These are phyloP conservation scores for Myotis yumanensis DNA, from an alignment of 2,113 vertebrate species.

Conservation along the genomic window DNA sequence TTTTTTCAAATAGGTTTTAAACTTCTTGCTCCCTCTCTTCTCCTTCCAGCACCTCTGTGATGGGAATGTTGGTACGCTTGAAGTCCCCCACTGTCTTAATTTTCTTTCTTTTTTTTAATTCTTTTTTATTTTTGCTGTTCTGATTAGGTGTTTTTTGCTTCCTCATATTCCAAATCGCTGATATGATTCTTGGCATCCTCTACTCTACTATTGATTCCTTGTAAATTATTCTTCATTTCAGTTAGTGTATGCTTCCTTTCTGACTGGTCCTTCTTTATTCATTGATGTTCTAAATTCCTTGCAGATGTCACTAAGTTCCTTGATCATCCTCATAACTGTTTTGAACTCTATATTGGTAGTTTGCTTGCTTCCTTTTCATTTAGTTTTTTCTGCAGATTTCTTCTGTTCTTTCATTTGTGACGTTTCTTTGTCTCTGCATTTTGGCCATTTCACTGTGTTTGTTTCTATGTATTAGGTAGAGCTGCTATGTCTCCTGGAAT, in stretches of 20 bases:
- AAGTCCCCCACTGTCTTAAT: neutral
- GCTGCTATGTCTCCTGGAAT: too few species aligned
- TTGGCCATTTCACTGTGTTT: neutral
- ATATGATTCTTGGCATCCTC: neutral
- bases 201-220: neutral
- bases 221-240: neutral
- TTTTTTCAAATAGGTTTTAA: neutral
- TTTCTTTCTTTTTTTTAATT: neutral
- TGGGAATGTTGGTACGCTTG: neutral
- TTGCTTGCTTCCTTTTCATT: neutral
- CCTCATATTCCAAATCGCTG: neutral
- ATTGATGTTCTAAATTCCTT: neutral
- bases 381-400: neutral
- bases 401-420: neutral
- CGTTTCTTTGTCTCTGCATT: neutral
- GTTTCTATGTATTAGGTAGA: too few species aligned
- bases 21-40: neutral
- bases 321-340: neutral
- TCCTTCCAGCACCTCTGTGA: neutral
- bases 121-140: neutral
- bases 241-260: neutral
- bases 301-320: neutral
- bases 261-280: neutral
- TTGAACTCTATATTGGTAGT: neutral
- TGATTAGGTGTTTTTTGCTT: neutral